Evolutionary conservation across 2,797 vertebrate species (phyloP), one percentile per base, ranked within the genome.

Genomic region (Phrynocephalus vlangalii): DNA sequence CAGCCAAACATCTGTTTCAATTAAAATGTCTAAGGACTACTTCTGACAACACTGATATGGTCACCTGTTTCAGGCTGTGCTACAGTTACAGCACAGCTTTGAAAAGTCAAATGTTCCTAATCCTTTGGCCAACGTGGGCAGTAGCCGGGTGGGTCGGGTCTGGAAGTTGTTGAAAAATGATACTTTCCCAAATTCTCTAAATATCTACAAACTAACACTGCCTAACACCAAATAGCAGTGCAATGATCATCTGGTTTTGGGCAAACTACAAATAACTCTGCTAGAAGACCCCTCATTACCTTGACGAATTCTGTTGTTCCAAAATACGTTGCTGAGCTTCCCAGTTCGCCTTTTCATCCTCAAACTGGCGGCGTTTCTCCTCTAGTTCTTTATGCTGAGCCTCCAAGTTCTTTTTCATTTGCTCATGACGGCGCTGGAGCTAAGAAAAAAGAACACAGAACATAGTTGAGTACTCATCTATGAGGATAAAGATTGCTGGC

Each of bases 381-480:
- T 99, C 99, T 93, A 99, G 92, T 90, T 99, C 99, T 95, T 97
- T 98, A 96, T 99, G 98, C 86, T 99, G 99, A 56, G 98, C 98
- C 95, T 99, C 99, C 96, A 99, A 97, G 93, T 99, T 99, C 97
- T 99, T 99, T 90, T 98, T 99, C 99, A 99, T 99, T 94, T 99
- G 99, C 94, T 99, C 99, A 0, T 99, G 98, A 92, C 99, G 98
- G 79, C 98, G 96, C 86, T 99, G 98, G 86, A 99, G 97, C 99
- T 99, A 26, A 77, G 83, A 90, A 88, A 90, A 28, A 92, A 0
- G 75, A 71, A 30, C 52, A 84, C 0, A 7, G 72, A 13, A 91
- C 1, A 86, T n/a, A 79, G 68, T 90, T 75, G 50, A 90, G 22
- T 0, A 1, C 76, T 68, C 71, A 44, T 50, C 77, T 52, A 44